Conservation (phyloP, 2,888 invertebrate genomes). For the Gnatocerus cornutus region DNA sequence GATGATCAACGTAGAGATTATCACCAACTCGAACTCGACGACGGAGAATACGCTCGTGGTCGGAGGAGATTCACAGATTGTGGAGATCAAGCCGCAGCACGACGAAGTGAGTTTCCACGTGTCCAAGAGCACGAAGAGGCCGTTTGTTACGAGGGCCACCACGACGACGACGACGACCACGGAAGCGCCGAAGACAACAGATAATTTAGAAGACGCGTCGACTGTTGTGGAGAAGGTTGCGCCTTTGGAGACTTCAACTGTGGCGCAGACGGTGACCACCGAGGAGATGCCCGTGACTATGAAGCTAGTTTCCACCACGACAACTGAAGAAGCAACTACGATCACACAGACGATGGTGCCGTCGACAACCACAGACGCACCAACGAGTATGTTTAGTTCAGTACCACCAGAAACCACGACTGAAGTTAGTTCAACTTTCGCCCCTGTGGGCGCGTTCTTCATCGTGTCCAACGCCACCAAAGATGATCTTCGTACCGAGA, state of each 20-base stretch:
- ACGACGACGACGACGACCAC: constrained; percentile 3
- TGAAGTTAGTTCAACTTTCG: constrained; percentile 31
- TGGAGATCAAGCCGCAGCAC: constrained; percentile 48
- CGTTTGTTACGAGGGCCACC: constrained; percentile 4
- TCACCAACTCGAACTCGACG: constrained; percentile 54
- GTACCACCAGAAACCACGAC: constrained; percentile 30
- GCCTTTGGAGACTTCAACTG: constrained; percentile 6
- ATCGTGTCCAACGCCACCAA: constrained; percentile 17
- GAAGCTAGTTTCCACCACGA: constrained; percentile 9
- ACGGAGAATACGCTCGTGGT: constrained; percentile 49
- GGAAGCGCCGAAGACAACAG: neutral
- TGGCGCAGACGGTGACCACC: constrained; percentile 20
- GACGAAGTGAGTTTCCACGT: constrained; percentile 4
- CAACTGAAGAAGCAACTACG: constrained; percentile 1
- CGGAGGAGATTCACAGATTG: constrained; percentile 11
- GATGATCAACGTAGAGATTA: constrained; percentile 55
- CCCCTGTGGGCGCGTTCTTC: constrained; percentile 40
- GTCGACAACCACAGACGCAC: constrained; percentile 30
- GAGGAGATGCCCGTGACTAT: neutral
- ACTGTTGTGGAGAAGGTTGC: constrained; percentile 4
- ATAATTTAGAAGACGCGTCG: neutral
- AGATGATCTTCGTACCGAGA: constrained; percentile 51
- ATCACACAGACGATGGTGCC: too few relatives aligned
- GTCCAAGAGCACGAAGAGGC: constrained; percentile 10
- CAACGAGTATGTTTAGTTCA: neutral